Conservation (phyloP, 92 coral and sea anemone species). For the Epizoanthus stellaris region DNA sequence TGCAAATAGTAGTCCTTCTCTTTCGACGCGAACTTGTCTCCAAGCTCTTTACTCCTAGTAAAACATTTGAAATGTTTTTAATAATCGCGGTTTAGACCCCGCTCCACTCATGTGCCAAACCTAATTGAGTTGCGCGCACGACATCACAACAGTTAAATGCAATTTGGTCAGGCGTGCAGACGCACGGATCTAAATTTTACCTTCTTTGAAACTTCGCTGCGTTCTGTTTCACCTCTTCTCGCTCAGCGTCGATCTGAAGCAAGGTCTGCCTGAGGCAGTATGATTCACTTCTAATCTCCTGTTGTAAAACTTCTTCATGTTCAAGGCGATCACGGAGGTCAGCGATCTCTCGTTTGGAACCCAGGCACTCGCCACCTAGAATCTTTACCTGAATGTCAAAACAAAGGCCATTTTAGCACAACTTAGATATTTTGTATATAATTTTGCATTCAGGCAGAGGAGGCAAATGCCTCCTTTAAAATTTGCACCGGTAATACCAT, state of each 20-base stretch:
- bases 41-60: slow-evolving; percentile 70
- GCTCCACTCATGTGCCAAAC: no score
- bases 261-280: slow-evolving; percentile 73
- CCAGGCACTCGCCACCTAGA: slow-evolving; percentile 81
- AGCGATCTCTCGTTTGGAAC: slow-evolving; percentile 73
- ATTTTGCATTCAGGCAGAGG: no score
- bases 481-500: no score
- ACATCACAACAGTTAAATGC: no score
- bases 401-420: not conserved
- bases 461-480: no score
- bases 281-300: slow-evolving; percentile 76
- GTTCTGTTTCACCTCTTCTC: slow-evolving; percentile 73
- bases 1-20: slow-evolving; percentile 82
- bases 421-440: no score
- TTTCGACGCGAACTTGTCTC: slow-evolving; percentile 74
- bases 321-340: slow-evolving; percentile 84
- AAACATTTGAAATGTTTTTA: not conserved
- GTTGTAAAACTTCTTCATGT: slow-evolving; percentile 71
- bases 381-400: slow-evolving; percentile 55
- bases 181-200: slow-evolving; percentile 37
- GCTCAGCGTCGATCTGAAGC: slow-evolving; percentile 75
- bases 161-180: no score
- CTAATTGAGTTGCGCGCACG: no score
- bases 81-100: not conserved
- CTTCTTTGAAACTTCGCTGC: slow-evolving; percentile 75